Percentiles rank a stretch among this genome's conserved stretches.
Conservation (phyloP, 1,140 invertebrate genomes). For the Drosophila saltans region DNA sequence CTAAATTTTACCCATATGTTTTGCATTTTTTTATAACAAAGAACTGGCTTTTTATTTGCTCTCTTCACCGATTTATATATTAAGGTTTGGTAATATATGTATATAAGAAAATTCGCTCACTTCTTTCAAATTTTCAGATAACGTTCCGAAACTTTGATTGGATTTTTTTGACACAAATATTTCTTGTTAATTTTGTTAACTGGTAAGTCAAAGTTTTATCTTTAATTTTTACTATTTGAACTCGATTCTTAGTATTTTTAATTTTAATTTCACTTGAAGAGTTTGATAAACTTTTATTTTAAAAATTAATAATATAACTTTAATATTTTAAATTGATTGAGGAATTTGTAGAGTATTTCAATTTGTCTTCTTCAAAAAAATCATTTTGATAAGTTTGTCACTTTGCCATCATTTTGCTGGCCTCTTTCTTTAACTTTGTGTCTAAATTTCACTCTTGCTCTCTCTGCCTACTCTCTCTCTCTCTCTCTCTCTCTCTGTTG, state of each 20-base stretch:
- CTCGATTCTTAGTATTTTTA: too few relatives aligned
- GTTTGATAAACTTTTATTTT: too few relatives aligned
- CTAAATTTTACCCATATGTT: too few relatives aligned
- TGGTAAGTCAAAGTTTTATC: background rate
- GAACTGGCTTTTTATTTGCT: too few relatives aligned
- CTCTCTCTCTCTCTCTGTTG: conserved; percentile 33
- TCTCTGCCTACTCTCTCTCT: background rate
- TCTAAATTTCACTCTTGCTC: too few relatives aligned
- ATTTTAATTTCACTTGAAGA: too few relatives aligned
- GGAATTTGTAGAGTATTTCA: conserved; percentile 13
- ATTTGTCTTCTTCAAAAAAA: background rate
- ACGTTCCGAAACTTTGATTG: too few relatives aligned
- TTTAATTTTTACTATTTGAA: background rate
- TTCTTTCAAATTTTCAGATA: background rate
- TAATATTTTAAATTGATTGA: background rate
- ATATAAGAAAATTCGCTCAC: too few relatives aligned
- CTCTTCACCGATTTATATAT: too few relatives aligned
- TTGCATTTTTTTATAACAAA: too few relatives aligned
- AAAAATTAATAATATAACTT: too few relatives aligned
- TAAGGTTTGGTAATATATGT: too few relatives aligned
- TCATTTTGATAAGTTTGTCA: background rate
- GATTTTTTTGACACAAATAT: background rate
- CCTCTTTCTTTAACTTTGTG: background rate
- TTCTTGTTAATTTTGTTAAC: background rate
- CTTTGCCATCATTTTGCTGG: background rate